phyloP scores from a whole-genome alignment of 30 jellyfish, hydroid and myxozoan genomes.

The Turritopsis dohrnii region DNA sequence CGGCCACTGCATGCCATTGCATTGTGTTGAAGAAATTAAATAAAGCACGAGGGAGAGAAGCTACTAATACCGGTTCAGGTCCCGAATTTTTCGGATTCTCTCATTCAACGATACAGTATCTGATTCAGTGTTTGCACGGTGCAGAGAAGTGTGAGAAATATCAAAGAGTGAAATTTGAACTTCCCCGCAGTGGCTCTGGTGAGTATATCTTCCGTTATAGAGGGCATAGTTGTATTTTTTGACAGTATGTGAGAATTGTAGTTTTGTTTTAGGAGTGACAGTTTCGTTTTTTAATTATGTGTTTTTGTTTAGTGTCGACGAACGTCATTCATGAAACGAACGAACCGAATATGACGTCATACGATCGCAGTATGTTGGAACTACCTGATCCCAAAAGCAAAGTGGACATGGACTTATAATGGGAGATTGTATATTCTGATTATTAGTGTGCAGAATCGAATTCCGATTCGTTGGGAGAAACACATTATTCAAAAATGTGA shows the following conservation, averaged over 20 bases:
- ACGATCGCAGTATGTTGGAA: constrained; percentile 21
- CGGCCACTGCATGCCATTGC: constrained; percentile 97
- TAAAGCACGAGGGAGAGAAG: constrained; percentile 85
- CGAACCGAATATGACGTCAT: constrained; percentile 19
- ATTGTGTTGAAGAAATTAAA: constrained; percentile 71
- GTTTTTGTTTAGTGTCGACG: constrained; percentile 1
- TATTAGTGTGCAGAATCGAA: too few relatives aligned
- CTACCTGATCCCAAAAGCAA: constrained; percentile 18
- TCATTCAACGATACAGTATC: constrained; percentile 82
- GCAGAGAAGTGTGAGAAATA: constrained; percentile 55
- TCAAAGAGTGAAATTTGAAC: constrained; percentile 65
- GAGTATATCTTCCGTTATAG: not conserved
- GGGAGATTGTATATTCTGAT: not conserved
- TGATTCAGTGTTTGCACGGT: constrained; percentile 69
- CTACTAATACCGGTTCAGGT: constrained; percentile 95
- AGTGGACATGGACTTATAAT: not conserved
- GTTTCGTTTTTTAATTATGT: not conserved
- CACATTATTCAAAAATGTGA: too few relatives aligned
- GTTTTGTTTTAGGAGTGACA: not conserved
- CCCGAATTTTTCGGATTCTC: constrained; percentile 95
- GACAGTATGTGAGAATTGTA: not conserved
- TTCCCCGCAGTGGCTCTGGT: constrained; percentile 65
- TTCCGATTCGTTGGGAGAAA: not conserved
- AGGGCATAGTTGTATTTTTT: not conserved
- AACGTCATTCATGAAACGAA: constrained; percentile 20